These are phyloP conservation scores for Leptobrachium leishanense DNA, from an alignment of 2,113 vertebrate species.

Conservation along the genomic window DNA sequence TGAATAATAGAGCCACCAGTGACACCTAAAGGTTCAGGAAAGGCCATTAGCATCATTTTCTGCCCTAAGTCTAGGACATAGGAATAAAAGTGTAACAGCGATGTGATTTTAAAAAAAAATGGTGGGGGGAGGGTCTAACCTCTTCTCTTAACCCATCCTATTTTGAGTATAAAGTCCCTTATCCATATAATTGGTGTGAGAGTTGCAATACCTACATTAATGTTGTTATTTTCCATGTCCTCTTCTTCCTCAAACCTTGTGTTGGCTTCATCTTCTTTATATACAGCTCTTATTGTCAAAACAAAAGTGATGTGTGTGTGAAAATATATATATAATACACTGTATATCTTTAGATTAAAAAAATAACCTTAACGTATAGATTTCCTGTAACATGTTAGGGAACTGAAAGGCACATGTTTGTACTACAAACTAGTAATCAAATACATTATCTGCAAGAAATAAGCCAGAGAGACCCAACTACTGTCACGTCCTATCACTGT, in stretches of 20 bases:
- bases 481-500: neutral
- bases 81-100: no score
- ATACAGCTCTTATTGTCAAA: neutral
- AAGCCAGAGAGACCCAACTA: neutral
- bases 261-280: neutral
- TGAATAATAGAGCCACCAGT: no score
- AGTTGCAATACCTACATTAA: neutral
- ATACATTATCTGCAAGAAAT: neutral
- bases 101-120: no score
- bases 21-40: no score
- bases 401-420: neutral
- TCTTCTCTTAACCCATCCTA: no score
- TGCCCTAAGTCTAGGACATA: no score
- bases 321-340: no score
- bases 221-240: neutral
- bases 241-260: neutral
- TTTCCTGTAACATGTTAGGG: neutral
- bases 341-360: neutral
- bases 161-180: no score
- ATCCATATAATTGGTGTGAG: no score
- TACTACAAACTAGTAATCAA: neutral
- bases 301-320: no score
- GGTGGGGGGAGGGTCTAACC: no score
- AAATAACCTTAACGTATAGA: neutral
- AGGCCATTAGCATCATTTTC: no score